phyloP scores from a whole-genome alignment of 1,140 invertebrate species.

The Aphaenogaster rudis region DNA sequence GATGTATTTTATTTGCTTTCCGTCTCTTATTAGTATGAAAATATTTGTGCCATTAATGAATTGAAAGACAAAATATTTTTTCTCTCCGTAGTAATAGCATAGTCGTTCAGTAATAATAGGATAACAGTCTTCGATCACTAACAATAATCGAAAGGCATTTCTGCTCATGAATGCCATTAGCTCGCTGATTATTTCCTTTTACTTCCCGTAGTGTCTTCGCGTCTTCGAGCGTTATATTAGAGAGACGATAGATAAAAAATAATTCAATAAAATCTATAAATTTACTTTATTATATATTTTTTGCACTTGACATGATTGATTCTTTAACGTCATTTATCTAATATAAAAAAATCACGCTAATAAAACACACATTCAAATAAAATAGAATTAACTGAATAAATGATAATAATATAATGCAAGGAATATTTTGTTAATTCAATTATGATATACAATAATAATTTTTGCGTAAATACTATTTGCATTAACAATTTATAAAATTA shows the following conservation, averaged over 20 bases:
- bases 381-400: not conserved
- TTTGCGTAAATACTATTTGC: not conserved
- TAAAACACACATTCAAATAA: not conserved
- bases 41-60: slow-evolving; percentile 38
- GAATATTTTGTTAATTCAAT: slow-evolving; percentile 3
- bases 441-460: not conserved
- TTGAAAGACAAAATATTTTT: slow-evolving; percentile 25
- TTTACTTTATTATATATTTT: not conserved
- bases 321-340: not conserved
- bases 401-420: not conserved
- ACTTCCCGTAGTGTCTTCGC: not conserved
- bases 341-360: not conserved
- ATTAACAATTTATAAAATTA: not conserved
- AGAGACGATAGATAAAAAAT: not conserved
- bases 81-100: not conserved
- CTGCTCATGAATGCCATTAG: slow-evolving; percentile 4
- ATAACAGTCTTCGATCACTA: not conserved
- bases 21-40: not conserved
- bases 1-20: not conserved
- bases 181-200: not conserved
- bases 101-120: not conserved
- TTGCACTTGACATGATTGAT: not conserved
- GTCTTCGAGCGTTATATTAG: not conserved
- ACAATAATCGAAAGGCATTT: not conserved
- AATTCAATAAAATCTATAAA: not conserved